phyloP scores from a whole-genome alignment of 2,797 vertebrate genomes.

The Acipenser oxyrinchus region DNA sequence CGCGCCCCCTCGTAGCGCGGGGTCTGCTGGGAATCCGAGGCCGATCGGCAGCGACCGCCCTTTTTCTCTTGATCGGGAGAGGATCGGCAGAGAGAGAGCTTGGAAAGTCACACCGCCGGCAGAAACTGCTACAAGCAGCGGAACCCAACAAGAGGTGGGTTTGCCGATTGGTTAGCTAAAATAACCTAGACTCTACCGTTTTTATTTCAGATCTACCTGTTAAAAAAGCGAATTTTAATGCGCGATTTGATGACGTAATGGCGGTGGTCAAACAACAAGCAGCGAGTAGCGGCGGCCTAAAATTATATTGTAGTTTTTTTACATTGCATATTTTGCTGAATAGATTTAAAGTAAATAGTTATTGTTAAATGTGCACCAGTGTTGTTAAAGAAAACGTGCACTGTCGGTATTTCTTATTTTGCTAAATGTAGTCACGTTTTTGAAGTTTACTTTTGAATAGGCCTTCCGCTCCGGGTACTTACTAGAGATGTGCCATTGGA shows the following conservation, averaged over 20 bases:
- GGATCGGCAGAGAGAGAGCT: conserved; percentile 46
- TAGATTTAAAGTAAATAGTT: no score
- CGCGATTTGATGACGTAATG: conserved; percentile 93
- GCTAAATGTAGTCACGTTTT: background rate
- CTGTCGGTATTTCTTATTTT: conserved; percentile 1
- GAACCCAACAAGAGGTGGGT: conserved; percentile 43
- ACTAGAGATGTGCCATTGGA: conserved; percentile 1
- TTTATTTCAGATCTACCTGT: conserved; percentile 31
- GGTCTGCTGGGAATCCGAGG: conserved; percentile 67
- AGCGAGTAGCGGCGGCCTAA: conserved; percentile 52
- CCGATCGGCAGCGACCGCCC: conserved; percentile 58
- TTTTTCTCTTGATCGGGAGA: conserved; percentile 50
- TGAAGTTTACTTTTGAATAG: conserved; percentile 4
- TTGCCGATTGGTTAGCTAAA: conserved; percentile 13
- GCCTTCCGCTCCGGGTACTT: conserved; percentile 17
- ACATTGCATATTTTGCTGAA: background rate
- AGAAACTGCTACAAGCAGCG: conserved; percentile 37
- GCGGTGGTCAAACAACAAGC: conserved; percentile 61
- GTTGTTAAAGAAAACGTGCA: no score
- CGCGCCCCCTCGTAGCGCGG: conserved; percentile 35
- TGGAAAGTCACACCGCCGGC: conserved; percentile 35
- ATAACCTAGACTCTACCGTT: conserved; percentile 1
- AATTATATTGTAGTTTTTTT: conserved; percentile 15
- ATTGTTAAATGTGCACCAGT: no score
- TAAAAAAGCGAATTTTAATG: conserved; percentile 80